Percentiles rank a stretch among this genome's conserved stretches.
These are phyloP conservation scores for Physella acuta DNA, from an alignment of 1,140 invertebrate species.

Conservation along the genomic window DNA sequence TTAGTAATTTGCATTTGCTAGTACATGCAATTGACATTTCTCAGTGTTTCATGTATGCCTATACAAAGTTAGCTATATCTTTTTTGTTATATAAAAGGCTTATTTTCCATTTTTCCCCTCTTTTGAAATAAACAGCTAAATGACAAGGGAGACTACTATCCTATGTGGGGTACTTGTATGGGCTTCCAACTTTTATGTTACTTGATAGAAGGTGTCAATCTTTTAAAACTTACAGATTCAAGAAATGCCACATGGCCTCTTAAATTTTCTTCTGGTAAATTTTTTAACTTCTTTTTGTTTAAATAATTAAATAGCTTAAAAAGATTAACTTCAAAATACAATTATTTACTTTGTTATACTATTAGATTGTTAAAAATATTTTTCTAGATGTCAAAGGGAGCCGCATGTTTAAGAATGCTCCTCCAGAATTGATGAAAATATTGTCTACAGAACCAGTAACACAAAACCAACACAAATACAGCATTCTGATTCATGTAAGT, in stretches of 20 bases:
- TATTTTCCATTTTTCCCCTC: no score
- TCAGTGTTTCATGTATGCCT: no score
- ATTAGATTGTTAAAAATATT: conserved; percentile 11
- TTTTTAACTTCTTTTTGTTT: no score
- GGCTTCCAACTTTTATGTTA: conserved; percentile 82
- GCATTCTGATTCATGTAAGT: conserved; percentile 66
- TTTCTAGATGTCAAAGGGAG: conserved; percentile 42
- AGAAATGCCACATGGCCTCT: conserved; percentile 68
- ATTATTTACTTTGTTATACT: no score
- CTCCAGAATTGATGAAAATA: conserved; percentile 64
- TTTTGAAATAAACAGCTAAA: no score
- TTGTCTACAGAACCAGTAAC: conserved; percentile 70
- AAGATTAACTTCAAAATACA: no score
- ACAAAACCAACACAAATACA: conserved; percentile 75
- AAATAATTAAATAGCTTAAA: no score
- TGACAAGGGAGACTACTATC: conserved; percentile 74
- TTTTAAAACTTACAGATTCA: conserved; percentile 67
- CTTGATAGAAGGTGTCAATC: conserved; percentile 64
- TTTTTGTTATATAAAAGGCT: no score
- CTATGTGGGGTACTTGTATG: conserved; percentile 84
- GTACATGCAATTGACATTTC: no score
- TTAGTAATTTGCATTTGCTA: no score
- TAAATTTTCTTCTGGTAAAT: conserved; percentile 64
- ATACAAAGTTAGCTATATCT: no score
- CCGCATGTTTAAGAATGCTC: conserved; percentile 58